Evolutionary conservation across 92 coral and sea anemone genomes (phyloP).

Genomic region (Epizoanthus rinbou): DNA sequence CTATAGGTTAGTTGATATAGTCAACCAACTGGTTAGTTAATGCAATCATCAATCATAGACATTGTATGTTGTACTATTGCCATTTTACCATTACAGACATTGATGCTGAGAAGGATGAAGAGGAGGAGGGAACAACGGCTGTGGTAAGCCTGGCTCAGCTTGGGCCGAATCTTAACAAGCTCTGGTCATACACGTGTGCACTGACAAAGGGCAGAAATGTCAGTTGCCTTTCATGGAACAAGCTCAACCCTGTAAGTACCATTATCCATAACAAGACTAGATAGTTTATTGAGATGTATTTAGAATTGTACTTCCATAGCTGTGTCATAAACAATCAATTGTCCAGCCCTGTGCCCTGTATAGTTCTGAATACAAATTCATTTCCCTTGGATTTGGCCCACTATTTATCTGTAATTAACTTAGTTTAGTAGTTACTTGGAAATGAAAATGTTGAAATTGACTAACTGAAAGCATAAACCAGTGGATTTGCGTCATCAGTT

Average conservation of each 20-base stretch:
- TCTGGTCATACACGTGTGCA: conserved; percentile 90
- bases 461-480: too few relatives aligned
- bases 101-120: conserved; percentile 76
- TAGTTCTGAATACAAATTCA: too few relatives aligned
- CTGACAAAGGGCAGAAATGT: conserved; percentile 93
- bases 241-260: conserved; percentile 80
- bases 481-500: too few relatives aligned
- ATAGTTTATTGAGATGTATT: not conserved
- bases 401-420: too few relatives aligned
- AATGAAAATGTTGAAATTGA: too few relatives aligned
- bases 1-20: not conserved
- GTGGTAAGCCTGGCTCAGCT: conserved; percentile 82
- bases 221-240: conserved; percentile 98
- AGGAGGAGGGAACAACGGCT: conserved; percentile 64
- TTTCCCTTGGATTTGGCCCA: too few relatives aligned
- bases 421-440: too few relatives aligned
- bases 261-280: too few relatives aligned
- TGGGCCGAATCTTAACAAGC: conserved; percentile 93
- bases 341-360: too few relatives aligned
- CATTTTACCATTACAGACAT: conserved; percentile 55
- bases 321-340: not conserved
- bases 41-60: not conserved
- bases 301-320: not conserved
- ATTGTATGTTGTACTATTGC: not conserved
- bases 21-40: not conserved